Evolutionary conservation across 1,140 invertebrate genomes (phyloP), one percentile per base, ranked within the genome.

Genomic region (Subanguina moxae): DNA sequence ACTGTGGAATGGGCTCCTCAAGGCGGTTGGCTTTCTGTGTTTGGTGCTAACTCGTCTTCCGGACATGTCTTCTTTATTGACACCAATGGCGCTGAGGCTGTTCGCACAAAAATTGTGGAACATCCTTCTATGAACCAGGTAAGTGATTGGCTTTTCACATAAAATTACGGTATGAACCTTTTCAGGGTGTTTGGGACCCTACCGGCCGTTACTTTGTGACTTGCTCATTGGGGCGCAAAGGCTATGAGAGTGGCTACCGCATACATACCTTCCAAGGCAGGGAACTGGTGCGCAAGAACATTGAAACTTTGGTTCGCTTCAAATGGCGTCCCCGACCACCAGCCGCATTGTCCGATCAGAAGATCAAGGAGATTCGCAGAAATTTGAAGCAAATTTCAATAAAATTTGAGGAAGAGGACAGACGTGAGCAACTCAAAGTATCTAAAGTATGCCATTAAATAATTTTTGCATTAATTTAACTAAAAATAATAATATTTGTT

Each of bases 191-290:
- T 84, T 99, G 96, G 96, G 96, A 99, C 85, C 94, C 95, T 7
- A 98, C 94, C 30, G 95, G 95, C 19, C 87, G 95, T 78, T 99
- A 96, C 84, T 92, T 98, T 17, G 90, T 93, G 17, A 93, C 96
- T 9, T 94, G 92, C 1, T 90, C 89, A 66, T 95, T 94, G 90
- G 95, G 93, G 76, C 90, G 92, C 58, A 95, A 94, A 85, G 70
- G 95, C 97, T 85, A 94, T 93, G 74, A 76, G 23, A 64, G 61
- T 76, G 89, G 91, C 5, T 98, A 93, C 83, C 94, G 93, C 88
- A 88, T 98, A 67, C 96, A 94, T 90, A 93, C 91, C 25, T 98
- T 98, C 89, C 94, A 98, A 85, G 92, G 84, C 3, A 72, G 79
- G 27, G 73, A 89, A 66, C 79, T 92, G 17, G 88, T 89, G 70